Base-by-base conservation (phyloP, 1,140 invertebrate genomes). In the Choristoneura fumiferana region DNA sequence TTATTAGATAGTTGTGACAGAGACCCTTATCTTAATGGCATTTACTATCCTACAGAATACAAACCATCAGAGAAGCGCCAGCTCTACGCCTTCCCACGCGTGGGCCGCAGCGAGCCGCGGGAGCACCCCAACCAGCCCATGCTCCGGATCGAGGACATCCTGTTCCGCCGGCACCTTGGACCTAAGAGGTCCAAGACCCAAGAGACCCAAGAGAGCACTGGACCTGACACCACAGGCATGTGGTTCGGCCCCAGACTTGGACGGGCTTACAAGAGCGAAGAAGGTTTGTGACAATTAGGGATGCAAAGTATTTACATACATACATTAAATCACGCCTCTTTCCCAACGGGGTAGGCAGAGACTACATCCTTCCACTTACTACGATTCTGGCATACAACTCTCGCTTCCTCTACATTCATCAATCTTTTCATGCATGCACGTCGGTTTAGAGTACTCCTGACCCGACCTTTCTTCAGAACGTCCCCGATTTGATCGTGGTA, bases 211-310 rank as follows among this genome's bases (percentile, higher is more conserved):
- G 72, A 49, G 39, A 73, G 13, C 59, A 76, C 57, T 76, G 60
- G 13, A n/a, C n/a, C n/a, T 3, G 90, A 85, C 57, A 84, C 69
- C 8, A 81, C 71, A 10, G 91, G 90, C 12, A 85, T 92, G 78
- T 92, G 91, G 92, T 92, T 92, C 58, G 92, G 91, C 6, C 91
- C 91, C 10, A 73, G 91, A n/a, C 71, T 92, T 15, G 91, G 90
- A 58, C 71, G 84, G 40, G 70, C 78, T 0, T 75, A 76, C 22
- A 81, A 74, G 62, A 81, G 60, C 36, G 73, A 78, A 34, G 78
- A 83, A 5, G 78, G 80, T 81, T n/a, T n/a, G 71, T 57, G 38
- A 40, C 12, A 39, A 37, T 10, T 52, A 1, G 8, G 18, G 0
- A 36, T 17, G 3, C 29, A 15, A 57, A 54, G 43, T 9, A 33